Percentiles rank a stretch among this genome's conserved stretches.
Conservation (phyloP, 2,888 invertebrate species). For the Caenorhabditis wallacei region DNA sequence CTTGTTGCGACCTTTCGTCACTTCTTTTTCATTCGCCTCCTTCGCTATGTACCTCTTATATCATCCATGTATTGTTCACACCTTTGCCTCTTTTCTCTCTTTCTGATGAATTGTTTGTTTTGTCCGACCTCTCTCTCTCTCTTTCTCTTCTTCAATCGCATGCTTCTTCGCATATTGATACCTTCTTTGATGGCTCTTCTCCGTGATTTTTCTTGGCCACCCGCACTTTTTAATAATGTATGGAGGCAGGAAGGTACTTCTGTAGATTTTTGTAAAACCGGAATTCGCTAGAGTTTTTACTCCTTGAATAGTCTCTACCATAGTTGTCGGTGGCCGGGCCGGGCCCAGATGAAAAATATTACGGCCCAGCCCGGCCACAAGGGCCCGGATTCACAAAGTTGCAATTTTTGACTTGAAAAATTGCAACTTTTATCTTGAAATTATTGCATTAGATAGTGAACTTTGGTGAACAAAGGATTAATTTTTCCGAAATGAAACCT, state of each 20-base stretch:
- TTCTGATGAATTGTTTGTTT: constrained; percentile 58
- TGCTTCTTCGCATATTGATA: constrained; percentile 60
- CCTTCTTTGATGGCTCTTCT: constrained; percentile 34
- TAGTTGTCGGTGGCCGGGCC: no score
- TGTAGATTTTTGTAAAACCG: background rate
- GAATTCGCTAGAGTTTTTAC: no score
- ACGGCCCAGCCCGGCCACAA: no score
- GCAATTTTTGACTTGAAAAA: no score
- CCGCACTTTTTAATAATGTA: constrained; percentile 15
- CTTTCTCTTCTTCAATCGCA: constrained; percentile 25
- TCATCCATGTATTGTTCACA: constrained; percentile 60
- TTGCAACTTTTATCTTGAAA: no score
- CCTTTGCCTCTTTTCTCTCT: constrained; percentile 35
- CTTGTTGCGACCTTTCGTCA: constrained; percentile 45
- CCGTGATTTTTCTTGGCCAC: constrained; percentile 12
- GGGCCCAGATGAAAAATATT: no score
- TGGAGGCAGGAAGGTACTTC: background rate
- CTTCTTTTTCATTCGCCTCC: constrained; percentile 11
- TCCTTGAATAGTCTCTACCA: no score
- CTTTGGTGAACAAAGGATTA: no score
- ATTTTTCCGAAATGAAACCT: no score
- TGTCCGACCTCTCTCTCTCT: constrained; percentile 34
- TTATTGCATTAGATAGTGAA: no score
- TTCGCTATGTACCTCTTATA: constrained; percentile 27
- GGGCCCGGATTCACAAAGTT: no score